A percentile compares a stretch with the other conserved stretches of the same genome.
phyloP scores from a whole-genome alignment of 2,797 vertebrate species.

The Netta rufina region DNA sequence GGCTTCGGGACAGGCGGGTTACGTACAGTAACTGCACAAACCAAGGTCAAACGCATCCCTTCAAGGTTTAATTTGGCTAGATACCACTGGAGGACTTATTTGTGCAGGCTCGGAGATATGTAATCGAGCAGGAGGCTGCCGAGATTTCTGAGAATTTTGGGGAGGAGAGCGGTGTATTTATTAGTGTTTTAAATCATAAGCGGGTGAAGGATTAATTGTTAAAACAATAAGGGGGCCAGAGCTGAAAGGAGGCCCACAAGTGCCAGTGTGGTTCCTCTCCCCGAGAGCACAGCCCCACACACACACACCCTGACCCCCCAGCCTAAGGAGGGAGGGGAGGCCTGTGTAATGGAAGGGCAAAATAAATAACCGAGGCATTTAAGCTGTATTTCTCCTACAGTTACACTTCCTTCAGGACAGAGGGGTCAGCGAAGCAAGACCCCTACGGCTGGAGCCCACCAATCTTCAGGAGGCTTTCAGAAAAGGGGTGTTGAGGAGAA shows the following conservation, averaged over 20 bases:
- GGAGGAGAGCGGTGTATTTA: background rate
- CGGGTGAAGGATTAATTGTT: constrained; percentile 1
- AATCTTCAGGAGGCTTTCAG: constrained; percentile 11
- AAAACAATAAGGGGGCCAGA: constrained; percentile 30
- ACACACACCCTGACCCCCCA: background rate
- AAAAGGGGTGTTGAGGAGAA: background rate
- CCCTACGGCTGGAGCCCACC: constrained; percentile 8
- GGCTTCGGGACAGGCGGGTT: constrained; percentile 42
- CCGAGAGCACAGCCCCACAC: background rate
- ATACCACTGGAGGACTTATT: background rate
- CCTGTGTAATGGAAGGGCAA: background rate
- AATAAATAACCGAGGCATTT: constrained; percentile 50
- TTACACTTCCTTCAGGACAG: constrained; percentile 3
- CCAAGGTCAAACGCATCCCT: constrained; percentile 49
- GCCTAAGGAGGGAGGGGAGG: background rate
- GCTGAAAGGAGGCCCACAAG: background rate
- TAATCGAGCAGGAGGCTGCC: background rate
- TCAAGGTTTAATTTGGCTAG: background rate
- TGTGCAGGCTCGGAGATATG: background rate
- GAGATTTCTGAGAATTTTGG: background rate
- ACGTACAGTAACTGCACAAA: constrained; percentile 16
- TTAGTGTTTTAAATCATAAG: constrained; percentile 13
- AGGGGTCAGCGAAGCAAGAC: background rate
- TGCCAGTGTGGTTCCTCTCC: background rate
- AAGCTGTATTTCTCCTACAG: constrained; percentile 7